Base-by-base conservation (phyloP, 2,888 invertebrate genomes). In the Lymantria dispar region DNA sequence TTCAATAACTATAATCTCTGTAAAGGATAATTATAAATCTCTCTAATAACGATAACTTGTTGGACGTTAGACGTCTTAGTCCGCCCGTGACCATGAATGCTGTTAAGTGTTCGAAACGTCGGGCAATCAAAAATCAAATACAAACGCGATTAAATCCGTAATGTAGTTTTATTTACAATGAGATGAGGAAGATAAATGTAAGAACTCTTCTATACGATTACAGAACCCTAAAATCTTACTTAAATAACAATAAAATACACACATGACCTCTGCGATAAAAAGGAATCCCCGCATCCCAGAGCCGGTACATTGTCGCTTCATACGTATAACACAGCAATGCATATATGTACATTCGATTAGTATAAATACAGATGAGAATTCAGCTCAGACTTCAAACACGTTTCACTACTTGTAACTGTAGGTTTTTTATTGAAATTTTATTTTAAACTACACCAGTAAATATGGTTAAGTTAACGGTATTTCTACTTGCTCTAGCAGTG, bases 261-360 rank as follows among this genome's bases (percentile, higher is more conserved):
- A 39, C 13, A 39, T 40, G 40, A 40, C 40, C 40, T 12, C 15
- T 40, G 15, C 13, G 63, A 63, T 63, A 54, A 49, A 56, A 9
- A 61, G 63, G 58, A 64, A 52, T 61, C 63, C 63, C 63, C 63
- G 48, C 38, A 10, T 59, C 61, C 58, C 58, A 50, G 14, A 13
- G 15, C n/a, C 14, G 38, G 38, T 38, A 40, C 38, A 14, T 40
- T 40, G 15, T 11, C 9, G 36, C 7, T 36, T 22, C 40, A 40
- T 10, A 40, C 13, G 9, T 14, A 40, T 12, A 11, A 36, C 2
- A 38, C 12, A 38, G 12, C 7, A 11, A 38, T 38, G 1, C 22
- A 38, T 38, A 38, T 12, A 12, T 11, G 12, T 11, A 11, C 12
- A 11, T 3, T 3, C 3, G 38, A 1, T 2, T 10, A 1, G 12